Conservation (phyloP, 1,140 invertebrate genomes). For the Ladona fulva region DNA sequence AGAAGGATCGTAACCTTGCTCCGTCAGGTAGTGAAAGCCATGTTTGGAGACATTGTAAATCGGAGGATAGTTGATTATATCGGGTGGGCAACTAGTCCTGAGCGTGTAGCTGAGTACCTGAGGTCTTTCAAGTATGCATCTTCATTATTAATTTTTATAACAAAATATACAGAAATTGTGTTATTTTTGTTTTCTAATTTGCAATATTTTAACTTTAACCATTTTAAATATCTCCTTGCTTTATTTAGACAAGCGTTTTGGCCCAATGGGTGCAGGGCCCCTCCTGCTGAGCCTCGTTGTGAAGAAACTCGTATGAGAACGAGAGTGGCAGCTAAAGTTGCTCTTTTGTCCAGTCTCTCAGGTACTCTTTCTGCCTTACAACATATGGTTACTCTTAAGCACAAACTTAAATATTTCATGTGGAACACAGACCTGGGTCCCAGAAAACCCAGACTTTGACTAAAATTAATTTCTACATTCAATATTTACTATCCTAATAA, state of each 20-base stretch:
- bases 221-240: conserved; percentile 22
- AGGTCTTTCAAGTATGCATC: conserved; percentile 68
- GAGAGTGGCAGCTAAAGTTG: conserved; percentile 74
- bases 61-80: conserved; percentile 86
- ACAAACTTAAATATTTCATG: too few relatives aligned
- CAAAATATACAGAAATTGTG: neutral
- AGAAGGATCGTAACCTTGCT: conserved; percentile 69
- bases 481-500: too few relatives aligned
- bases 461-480: too few relatives aligned
- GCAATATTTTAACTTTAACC: neutral
- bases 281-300: conserved; percentile 53
- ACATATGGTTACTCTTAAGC: too few relatives aligned
- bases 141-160: neutral
- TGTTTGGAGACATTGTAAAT: conserved; percentile 80
- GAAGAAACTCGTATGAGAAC: conserved; percentile 66
- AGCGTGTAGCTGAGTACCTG: conserved; percentile 82
- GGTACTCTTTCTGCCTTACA: too few relatives aligned
- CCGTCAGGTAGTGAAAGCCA: conserved; percentile 59
- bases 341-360: conserved; percentile 65
- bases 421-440: too few relatives aligned
- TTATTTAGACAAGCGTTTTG: conserved; percentile 64
- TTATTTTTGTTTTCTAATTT: too few relatives aligned
- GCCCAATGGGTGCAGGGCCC: conserved; percentile 61
- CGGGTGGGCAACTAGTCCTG: conserved; percentile 77
- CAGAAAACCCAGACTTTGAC: too few relatives aligned